phyloP scores from a whole-genome alignment of 2,797 vertebrate species.

The Erethizon dorsatum region DNA sequence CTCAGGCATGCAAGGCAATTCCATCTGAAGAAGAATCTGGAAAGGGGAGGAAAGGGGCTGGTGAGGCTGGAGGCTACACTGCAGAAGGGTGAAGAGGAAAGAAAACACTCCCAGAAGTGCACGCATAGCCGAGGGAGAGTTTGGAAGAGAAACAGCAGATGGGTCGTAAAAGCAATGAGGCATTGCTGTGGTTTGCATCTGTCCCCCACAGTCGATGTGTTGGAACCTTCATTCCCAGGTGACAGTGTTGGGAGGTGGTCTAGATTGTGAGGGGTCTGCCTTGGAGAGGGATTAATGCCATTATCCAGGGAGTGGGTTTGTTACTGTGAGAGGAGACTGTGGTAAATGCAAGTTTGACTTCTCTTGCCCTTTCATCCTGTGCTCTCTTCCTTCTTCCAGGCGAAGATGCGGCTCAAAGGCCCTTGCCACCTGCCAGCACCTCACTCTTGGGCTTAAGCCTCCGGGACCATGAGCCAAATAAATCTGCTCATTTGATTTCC shows the following conservation, averaged over 20 bases:
- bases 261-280: not conserved
- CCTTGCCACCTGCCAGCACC: not conserved
- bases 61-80: not conserved
- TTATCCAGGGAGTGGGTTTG: no score
- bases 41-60: not conserved
- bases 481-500: not conserved
- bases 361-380: not conserved
- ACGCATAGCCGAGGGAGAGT: not conserved
- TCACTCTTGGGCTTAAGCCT: not conserved
- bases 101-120: not conserved
- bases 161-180: not conserved
- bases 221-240: no score
- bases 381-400: not conserved
- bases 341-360: not conserved
- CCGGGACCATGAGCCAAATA: not conserved
- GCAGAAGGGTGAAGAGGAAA: not conserved
- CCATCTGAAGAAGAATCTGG: not conserved
- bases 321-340: fast-evolving
- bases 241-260: not conserved
- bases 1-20: no score
- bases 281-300: no score
- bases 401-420: not conserved
- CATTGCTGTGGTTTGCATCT: not conserved
- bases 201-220: no score
- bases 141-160: not conserved